Base-by-base conservation (phyloP, 2,113 vertebrate genomes). In the Elaphurus davidianus region DNA sequence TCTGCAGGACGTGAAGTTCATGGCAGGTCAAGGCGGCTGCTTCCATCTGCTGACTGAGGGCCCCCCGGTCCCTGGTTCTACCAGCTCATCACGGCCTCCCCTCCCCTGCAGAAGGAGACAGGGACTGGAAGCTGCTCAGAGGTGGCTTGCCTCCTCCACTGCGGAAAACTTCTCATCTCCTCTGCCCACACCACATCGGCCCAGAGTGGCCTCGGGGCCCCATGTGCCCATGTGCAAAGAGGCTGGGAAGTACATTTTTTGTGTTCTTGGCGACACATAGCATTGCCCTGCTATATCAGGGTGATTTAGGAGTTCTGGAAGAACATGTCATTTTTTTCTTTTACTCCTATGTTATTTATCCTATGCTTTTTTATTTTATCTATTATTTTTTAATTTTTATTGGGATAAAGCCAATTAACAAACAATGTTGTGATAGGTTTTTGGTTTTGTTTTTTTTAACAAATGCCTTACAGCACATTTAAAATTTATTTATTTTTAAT, bases 41-140 rank as follows among this genome's bases (percentile, higher is more conserved):
- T 17, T 47, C 36, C 17, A 11, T 33, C 14, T 7, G 19, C 55
- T 86, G 89, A 60, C 62, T 12, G 21, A 1, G 16, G 60, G 47
- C 7, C 64, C 27, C 55, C 33, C 50, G 27, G 67, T 43, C 47
- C 15, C 27, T 0, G 4, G 47, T 19, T 62, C 28, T 21, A 50
- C 33, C 23, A 43, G 50, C 33, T 10, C 19, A n/a, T 27, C 40
- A 1, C 0, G 4, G 13, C 33, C 40, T 50, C 15, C 15, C 6
- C 25, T 59, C 78, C 6, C n/a, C 30, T 50, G 78, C 19, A 28
- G 1, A 8, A 28, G 15, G 27, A 36, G 57, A 16, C n/a, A 50
- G 59, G 40, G 86, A 7, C 13, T 16, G 36, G 25, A 45, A 17
- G 13, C 3, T 3, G 45, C 8, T 16, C 4, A 0, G 27, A 30